Percentiles rank a stretch among this genome's conserved stretches.
Evolutionary conservation across 2,888 invertebrate species (phyloP).

Genomic region (Isoperla grammatica): DNA sequence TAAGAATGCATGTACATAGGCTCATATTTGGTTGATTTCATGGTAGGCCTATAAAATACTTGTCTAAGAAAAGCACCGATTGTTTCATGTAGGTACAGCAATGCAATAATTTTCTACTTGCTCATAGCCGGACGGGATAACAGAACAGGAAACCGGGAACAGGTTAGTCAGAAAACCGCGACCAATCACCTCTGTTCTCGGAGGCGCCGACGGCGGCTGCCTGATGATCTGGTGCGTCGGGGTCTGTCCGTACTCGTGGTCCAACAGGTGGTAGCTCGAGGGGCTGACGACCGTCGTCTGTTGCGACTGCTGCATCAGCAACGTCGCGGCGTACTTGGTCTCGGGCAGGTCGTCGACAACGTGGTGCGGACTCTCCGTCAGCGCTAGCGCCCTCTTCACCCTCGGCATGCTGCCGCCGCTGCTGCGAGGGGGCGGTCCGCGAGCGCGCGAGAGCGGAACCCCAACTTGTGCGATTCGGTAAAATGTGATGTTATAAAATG

Average conservation of each 20-base stretch:
- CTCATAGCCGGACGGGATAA: no score
- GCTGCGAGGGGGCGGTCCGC: conserved; percentile 1
- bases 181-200: conserved; percentile 36
- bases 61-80: no score
- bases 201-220: conserved; percentile 41
- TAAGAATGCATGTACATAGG: no score
- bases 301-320: conserved; percentile 35
- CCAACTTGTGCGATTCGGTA: no score
- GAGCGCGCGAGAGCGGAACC: not conserved
- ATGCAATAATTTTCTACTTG: no score
- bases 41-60: no score
- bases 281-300: conserved; percentile 39
- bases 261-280: conserved; percentile 69
- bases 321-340: conserved; percentile 24
- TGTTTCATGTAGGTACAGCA: no score
- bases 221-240: conserved; percentile 62
- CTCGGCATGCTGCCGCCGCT: conserved; percentile 20
- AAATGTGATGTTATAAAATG: no score
- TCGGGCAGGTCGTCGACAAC: not conserved
- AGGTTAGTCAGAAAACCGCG: no score
- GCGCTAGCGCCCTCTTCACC: conserved; percentile 8
- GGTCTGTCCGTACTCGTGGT: conserved; percentile 83
- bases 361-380: conserved; percentile 8
- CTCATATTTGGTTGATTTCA: no score
- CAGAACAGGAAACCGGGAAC: no score